Base-by-base conservation (phyloP, 35 echinoderm and acorn worm genomes). In the Ptychodera flava region DNA sequence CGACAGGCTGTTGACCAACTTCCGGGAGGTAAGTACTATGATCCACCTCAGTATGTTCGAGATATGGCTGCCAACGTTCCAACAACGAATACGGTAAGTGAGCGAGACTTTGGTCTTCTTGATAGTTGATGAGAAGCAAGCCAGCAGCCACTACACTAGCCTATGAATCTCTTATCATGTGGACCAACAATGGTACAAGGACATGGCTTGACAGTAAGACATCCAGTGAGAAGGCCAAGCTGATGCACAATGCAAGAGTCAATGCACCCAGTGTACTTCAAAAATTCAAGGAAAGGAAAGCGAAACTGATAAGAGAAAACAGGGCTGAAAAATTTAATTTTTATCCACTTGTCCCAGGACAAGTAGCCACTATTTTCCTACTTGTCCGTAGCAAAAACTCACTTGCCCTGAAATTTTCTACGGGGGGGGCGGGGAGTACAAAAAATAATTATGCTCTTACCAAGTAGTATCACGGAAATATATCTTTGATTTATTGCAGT, bases 1-100 rank as follows among this genome's bases (percentile, higher is more conserved):
- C 35, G 87, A 33, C 87, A 89, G 80, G 87, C 87, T 1, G 81
- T 29, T 31, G 87, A 89, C 32, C 87, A 89, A 34, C 36, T 89
- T n/a, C 1, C 81, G 31, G 79, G 87, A 76, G 80, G 87, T 12
- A 89, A 89, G 38, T 89, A 80, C 45, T 83, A 29, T 53, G 36
- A 2, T 16, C 79, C 87, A 52, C 52, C 87, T 0, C 33, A 82
- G 31, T 36, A 82, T 36, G 29, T 33, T 83, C 30, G 83, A 38
- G 30, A 33, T 10, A 83, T 76, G 35, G 31, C 31, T 33, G 14
- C 1, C 10, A 81, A 88, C 83, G 87, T 89, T 0, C 79, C 87
- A 45, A 52, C 87, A 82, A 89, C 87, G 28, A 89, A 89, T n/a
- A n/a, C 79, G 0, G 87, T 89, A 14, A 82, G 78, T 15, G 80